Base-by-base conservation (phyloP, 2,888 invertebrate genomes). In the Microdon myrmicae region DNA sequence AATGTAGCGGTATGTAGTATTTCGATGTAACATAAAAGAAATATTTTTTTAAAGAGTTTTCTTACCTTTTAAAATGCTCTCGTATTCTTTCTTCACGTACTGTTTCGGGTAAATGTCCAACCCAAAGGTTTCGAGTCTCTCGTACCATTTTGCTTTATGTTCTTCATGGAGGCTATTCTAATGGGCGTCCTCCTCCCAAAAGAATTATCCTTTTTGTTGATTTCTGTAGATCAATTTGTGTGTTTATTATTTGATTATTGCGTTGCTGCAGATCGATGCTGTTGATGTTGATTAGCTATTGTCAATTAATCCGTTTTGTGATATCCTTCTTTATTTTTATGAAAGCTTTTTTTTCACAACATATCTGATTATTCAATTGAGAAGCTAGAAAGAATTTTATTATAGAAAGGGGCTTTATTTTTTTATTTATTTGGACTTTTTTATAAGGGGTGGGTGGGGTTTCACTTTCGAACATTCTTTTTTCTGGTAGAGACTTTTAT, bases 121-220 rank as follows among this genome's bases (percentile, higher is more conserved):
- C 95, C 94, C 96, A 96, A 88, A 97, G 91, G 88, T 97, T 96
- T 89, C 96, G 94, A 89, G 96, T 96, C 94, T 96, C 96, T 91
- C 96, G 96, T 90, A 97, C 96, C 97, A 97, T 97, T 90, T 92
- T 94, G 92, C 90, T 89, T 90, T 89, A 85, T 88, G 89, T 89
- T 90, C 92, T 90, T 90, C 91, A 91, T 91, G 74, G 79, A 78
- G 77, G 75, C 76, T 74, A 76, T 75, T 78, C 72, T 73, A 72
- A 74, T 74, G 76, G 75, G 76, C 73, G 75, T 75, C 66, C 70
- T 69, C 67, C 67, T 61, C 67, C 67, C 67, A 67, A 67, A 67
- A 66, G 61, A 66, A 68, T 53, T 23, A 25, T 48, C 45, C 19
- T 51, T 14, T 22, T 45, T 56, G 45, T 51, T 45, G 64, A 56